Evolutionary conservation across 2,888 invertebrate genomes (phyloP), one percentile per base, ranked within the genome.

Genomic region (Andrena bicolor): DNA sequence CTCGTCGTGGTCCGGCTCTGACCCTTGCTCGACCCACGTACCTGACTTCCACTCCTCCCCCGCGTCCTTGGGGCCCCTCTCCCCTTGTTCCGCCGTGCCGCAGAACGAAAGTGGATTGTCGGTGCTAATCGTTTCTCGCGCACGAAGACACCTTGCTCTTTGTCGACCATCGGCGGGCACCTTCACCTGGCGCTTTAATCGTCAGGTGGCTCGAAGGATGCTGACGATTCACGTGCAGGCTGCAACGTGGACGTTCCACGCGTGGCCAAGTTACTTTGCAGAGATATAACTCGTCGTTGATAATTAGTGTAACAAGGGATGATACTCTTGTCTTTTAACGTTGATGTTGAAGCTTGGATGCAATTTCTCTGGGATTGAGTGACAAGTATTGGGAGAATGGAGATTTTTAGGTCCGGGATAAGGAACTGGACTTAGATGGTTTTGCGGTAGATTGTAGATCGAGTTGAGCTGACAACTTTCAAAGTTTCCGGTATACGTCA

Each of bases 21-120:
- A 91, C 90, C 90, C 83, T 82, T 87, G 85, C 82, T 85, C 89
- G 90, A 91, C 90, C 91, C 86, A 82, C 88, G 90, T 91, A 90
- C 89, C 90, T 90, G 87, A 90, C 90, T 91, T 88, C 87, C 86
- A 89, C 76, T 85, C 82, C 80, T 75, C 76, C 81, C 70, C 23
- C 41, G 35, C 73, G 75, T 58, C 80, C 79, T 35, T 53, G 77
- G 68, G 63, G 61, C 35, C 64, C 82, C 66, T 65, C 56, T 63
- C 80, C 72, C 64, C 76, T 49, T 69, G 64, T 66, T 70, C 64
- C 63, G 30, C 10, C 71, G 20, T 23, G 63, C 65, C 28, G 58
- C 51, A 56, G 69, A 71, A 68, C 65, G 53, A 82, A 49, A 81
- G 82, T 79, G 83, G 83, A 84, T 80, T 70, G 85, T 70, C 69